These are phyloP conservation scores for Drosophila lacteicornis DNA, from an alignment of 1,140 invertebrate genomes.

Conservation along the genomic window DNA sequence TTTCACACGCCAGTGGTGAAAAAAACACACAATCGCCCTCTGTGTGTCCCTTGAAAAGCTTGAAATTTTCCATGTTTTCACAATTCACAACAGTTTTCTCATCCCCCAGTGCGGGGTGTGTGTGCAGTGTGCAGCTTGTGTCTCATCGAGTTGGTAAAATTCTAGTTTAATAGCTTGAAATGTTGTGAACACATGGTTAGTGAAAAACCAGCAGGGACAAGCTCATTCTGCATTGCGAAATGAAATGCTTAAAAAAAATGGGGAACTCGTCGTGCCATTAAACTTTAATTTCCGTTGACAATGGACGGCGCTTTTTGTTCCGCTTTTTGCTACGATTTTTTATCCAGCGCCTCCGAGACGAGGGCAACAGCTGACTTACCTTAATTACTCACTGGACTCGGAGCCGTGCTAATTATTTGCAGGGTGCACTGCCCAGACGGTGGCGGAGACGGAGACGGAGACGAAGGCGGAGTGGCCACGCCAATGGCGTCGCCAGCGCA, in stretches of 20 bases:
- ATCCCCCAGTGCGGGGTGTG: not conserved
- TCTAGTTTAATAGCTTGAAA: conserved; percentile 58
- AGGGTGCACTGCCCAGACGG: conserved; percentile 41
- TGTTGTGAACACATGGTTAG: conserved; percentile 45
- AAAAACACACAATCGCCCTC: conserved; percentile 8
- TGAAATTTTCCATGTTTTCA: conserved; percentile 35
- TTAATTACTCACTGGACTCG: conserved; percentile 75
- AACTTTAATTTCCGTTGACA: conserved; percentile 72
- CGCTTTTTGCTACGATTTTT: conserved; percentile 12
- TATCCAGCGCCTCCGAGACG: conserved; percentile 5
- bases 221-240: conserved; percentile 31
- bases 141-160: conserved; percentile 47
- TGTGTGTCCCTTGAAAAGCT: conserved; percentile 12
- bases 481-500: conserved; percentile 41
- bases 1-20: conserved; percentile 33
- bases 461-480: not conserved
- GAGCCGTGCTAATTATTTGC: conserved; percentile 77
- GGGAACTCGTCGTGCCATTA: conserved; percentile 43
- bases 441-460: conserved; percentile 2
- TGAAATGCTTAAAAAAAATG: conserved; percentile 29
- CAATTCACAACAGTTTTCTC: conserved; percentile 33
- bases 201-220: conserved; percentile 38
- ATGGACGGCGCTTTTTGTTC: conserved; percentile 44
- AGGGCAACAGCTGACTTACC: conserved; percentile 74
- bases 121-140: conserved; percentile 13